A percentile compares a stretch with the other conserved stretches of the same genome.
These are phyloP conservation scores for Coenonympha arcania DNA, from an alignment of 2,888 invertebrate species.

Conservation along the genomic window DNA sequence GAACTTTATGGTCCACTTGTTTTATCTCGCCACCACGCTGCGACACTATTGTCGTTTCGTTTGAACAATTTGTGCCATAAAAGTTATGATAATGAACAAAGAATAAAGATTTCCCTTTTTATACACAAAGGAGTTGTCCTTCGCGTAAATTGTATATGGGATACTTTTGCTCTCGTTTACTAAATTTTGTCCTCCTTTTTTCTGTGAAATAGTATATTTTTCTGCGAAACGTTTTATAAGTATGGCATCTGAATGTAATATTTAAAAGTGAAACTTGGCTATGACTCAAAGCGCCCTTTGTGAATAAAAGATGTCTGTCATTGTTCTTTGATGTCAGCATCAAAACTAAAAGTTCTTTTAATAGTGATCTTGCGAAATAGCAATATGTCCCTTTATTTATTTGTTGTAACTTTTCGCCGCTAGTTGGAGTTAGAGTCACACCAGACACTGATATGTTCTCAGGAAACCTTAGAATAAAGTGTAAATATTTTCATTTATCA, in stretches of 20 bases:
- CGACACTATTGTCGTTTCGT: conserved; percentile 57
- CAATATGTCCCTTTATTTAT: too few relatives aligned
- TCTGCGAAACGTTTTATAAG: conserved; percentile 28
- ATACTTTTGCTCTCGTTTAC: conserved; percentile 53
- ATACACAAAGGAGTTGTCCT: conserved; percentile 25
- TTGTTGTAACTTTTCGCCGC: neutral
- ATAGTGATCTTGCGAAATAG: neutral
- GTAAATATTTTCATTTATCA: too few relatives aligned
- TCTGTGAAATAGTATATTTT: conserved; percentile 28
- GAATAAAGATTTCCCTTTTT: conserved; percentile 60
- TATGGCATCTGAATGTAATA: conserved; percentile 29
- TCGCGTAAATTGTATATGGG: conserved; percentile 28
- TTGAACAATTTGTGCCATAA: conserved; percentile 44
- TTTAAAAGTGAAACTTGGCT: conserved; percentile 35
- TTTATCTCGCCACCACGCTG: conserved; percentile 55
- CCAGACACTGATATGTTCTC: neutral
- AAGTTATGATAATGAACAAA: conserved; percentile 38
- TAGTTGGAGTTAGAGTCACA: neutral
- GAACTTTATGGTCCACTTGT: conserved; percentile 66
- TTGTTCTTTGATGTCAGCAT: conserved; percentile 24
- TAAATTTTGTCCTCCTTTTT: conserved; percentile 32
- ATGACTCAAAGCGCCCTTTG: conserved; percentile 27
- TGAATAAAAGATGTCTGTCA: conserved; percentile 25
- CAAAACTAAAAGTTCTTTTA: conserved; percentile 14
- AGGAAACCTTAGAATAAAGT: too few relatives aligned